Conservation (phyloP, 2,797 vertebrate species). For the Menidia menidia region DNA sequence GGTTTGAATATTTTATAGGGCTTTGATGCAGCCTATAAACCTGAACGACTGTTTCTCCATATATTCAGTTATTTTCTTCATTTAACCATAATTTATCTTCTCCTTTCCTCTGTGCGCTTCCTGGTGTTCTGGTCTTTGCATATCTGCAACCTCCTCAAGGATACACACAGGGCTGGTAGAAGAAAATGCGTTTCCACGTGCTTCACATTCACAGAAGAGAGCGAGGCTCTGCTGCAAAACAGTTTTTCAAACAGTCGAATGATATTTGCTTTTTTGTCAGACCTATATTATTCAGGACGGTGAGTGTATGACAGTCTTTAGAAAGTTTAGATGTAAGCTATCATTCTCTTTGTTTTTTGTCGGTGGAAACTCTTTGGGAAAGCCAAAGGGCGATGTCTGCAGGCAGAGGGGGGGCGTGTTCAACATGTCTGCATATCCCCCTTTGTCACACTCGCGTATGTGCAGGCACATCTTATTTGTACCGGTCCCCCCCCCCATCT, state of each 20-base stretch:
- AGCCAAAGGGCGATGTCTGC: conserved; percentile 35
- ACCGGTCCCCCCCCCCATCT: conserved; percentile 42
- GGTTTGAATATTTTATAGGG: neutral
- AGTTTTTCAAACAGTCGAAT: too few relatives aligned
- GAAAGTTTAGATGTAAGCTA: conserved; percentile 16
- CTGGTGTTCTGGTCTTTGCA: neutral
- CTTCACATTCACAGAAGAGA: too few relatives aligned
- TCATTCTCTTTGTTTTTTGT: conserved; percentile 33
- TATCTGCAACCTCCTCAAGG: neutral
- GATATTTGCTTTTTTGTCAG: neutral
- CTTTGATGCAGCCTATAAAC: conserved; percentile 1
- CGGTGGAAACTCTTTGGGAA: conserved; percentile 34
- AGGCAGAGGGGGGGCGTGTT: conserved; percentile 33
- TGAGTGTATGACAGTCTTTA: neutral
- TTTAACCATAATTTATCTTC: neutral
- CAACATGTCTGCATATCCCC: conserved; percentile 26
- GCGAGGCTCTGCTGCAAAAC: too few relatives aligned
- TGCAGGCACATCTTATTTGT: conserved; percentile 46
- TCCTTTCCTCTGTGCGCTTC: neutral
- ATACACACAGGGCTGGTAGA: neutral
- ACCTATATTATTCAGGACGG: neutral
- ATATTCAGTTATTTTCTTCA: neutral
- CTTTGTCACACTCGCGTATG: conserved; percentile 41
- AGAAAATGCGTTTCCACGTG: neutral
- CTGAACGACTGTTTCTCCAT: neutral